Evolutionary conservation across 2,113 vertebrate species (phyloP).

Genomic region (Ageneiosus marmoratus): DNA sequence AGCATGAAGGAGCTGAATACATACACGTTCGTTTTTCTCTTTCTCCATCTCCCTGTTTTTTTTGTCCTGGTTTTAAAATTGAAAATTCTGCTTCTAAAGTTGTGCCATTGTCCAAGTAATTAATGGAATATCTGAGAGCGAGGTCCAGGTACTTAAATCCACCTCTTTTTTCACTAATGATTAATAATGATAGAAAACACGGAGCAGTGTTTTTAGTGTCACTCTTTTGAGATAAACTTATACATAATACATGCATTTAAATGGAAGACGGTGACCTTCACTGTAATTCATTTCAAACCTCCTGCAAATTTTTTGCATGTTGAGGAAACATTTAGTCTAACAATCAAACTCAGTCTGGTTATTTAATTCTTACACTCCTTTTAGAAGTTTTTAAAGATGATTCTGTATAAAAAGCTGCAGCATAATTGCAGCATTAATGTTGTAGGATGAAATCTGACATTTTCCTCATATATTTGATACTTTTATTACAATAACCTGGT

Average conservation of each 20-base stretch:
- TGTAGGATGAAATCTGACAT: neutral
- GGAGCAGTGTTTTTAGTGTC: slow-evolving; percentile 74
- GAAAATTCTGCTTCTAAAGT: slow-evolving; percentile 77
- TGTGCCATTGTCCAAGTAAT: slow-evolving; percentile 78
- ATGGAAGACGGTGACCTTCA: slow-evolving; percentile 76
- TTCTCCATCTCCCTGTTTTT: slow-evolving; percentile 52
- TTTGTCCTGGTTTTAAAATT: slow-evolving; percentile 66
- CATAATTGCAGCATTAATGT: neutral
- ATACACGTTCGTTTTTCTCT: slow-evolving; percentile 68
- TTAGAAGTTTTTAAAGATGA: slow-evolving; percentile 50
- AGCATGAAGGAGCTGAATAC: slow-evolving; percentile 78
- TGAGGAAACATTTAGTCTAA: slow-evolving; percentile 74
- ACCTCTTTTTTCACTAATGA: slow-evolving; percentile 65
- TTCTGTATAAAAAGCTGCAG: neutral
- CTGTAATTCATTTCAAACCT: slow-evolving; percentile 67
- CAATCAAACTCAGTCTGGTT: slow-evolving; percentile 68
- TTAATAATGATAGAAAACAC: slow-evolving; percentile 74
- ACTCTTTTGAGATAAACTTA: slow-evolving; percentile 76
- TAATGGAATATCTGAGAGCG: slow-evolving; percentile 80
- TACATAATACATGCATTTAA: slow-evolving; percentile 79
- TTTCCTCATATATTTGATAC: neutral
- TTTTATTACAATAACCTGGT: neutral
- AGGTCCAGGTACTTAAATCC: slow-evolving; percentile 77
- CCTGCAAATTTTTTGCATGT: slow-evolving; percentile 71
- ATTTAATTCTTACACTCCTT: slow-evolving; percentile 71